These are phyloP conservation scores for Porites lobata DNA, from an alignment of 92 coral and sea anemone genomes.

Conservation along the genomic window DNA sequence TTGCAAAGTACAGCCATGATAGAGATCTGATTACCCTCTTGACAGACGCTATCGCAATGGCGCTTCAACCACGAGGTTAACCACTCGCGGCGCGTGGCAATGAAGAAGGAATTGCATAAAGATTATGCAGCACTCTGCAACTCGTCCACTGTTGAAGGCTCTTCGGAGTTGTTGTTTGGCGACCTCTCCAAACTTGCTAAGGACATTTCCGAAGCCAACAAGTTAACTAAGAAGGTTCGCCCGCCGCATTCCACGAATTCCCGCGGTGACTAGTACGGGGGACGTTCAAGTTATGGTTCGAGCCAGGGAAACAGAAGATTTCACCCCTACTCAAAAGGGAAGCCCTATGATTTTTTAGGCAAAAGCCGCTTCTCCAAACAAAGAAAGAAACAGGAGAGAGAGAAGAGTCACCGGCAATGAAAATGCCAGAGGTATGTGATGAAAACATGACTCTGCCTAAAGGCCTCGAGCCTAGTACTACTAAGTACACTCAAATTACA, in stretches of 20 bases:
- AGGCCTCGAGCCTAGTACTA: not conserved
- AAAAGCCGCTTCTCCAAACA: too few relatives aligned
- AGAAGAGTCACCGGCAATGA: not conserved
- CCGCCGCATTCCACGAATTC: too few relatives aligned
- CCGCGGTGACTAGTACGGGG: too few relatives aligned
- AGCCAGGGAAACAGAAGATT: too few relatives aligned
- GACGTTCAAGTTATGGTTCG: too few relatives aligned
- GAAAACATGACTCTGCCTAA: too few relatives aligned
- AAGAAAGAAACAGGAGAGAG: too few relatives aligned
- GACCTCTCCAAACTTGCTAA: slow-evolving; percentile 35
- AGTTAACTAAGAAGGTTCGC: too few relatives aligned
- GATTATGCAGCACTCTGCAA: slow-evolving; percentile 34
- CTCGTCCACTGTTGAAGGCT: not conserved
- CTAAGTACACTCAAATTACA: too few relatives aligned
- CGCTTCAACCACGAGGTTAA: slow-evolving; percentile 41
- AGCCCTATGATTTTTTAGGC: too few relatives aligned
- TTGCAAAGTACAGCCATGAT: slow-evolving; percentile 24
- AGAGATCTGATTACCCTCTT: slow-evolving; percentile 45
- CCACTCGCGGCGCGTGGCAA: slow-evolving; percentile 14
- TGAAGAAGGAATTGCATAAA: slow-evolving; percentile 33
- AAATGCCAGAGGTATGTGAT: too few relatives aligned
- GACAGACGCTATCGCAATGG: slow-evolving; percentile 44
- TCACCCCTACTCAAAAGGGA: too few relatives aligned
- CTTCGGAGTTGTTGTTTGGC: slow-evolving; percentile 13
- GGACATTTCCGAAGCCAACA: slow-evolving; percentile 1